A percentile compares a stretch with the other conserved stretches of the same genome.
These are phyloP conservation scores for Ophonus ardosiacus DNA, from an alignment of 2,888 invertebrate genomes.

Conservation along the genomic window DNA sequence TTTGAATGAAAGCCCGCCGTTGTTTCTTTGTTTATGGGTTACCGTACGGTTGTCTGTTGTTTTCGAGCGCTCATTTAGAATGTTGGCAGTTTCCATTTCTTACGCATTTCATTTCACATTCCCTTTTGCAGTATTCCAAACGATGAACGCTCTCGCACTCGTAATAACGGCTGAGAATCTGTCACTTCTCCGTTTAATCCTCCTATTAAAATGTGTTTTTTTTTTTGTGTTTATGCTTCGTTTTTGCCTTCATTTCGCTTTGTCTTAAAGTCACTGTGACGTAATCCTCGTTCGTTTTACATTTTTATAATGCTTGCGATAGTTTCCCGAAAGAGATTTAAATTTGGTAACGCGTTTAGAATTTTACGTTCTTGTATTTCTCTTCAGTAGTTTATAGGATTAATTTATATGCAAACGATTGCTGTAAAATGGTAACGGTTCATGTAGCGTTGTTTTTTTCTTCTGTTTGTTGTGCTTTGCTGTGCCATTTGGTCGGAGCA, in stretches of 20 bases:
- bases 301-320: conserved; percentile 16
- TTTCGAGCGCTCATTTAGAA: conserved; percentile 25
- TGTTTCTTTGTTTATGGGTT: conserved; percentile 7
- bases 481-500: conserved; percentile 35
- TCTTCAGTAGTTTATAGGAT: conserved; percentile 52
- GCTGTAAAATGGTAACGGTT: conserved; percentile 57
- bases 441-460: conserved; percentile 43
- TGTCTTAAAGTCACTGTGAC: conserved; percentile 31
- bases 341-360: conserved; percentile 47
- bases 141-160: neutral
- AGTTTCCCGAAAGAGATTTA: conserved; percentile 57
- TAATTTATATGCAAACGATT: conserved; percentile 62
- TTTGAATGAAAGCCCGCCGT: neutral
- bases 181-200: conserved; percentile 55
- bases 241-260: conserved; percentile 30
- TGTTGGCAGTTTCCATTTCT: conserved; percentile 13
- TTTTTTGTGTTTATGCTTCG: conserved; percentile 4
- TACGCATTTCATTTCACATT: conserved; percentile 57
- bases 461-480: conserved; percentile 26
- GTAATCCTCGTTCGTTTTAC: conserved; percentile 17
- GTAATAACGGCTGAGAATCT: conserved; percentile 43
- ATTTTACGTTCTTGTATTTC: conserved; percentile 39
- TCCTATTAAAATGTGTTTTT: conserved; percentile 55
- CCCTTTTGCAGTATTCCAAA: conserved; percentile 19
- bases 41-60: neutral